Conservation (phyloP, 92 coral and sea anemone species). For the Isaurus tuberculatus region DNA sequence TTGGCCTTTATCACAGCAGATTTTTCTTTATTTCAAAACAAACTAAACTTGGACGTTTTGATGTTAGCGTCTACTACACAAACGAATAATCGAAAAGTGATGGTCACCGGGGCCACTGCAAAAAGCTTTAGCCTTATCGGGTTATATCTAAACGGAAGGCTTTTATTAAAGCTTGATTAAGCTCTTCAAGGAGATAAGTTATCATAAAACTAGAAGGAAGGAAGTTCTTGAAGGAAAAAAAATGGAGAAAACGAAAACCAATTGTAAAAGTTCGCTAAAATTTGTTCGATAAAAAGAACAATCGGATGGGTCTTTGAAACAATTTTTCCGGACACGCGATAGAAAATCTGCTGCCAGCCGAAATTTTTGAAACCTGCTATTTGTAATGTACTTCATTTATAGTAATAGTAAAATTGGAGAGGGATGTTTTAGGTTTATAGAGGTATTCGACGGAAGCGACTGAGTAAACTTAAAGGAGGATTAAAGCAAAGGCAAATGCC, state of each 20-base stretch:
- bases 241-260: not conserved
- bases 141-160: not conserved
- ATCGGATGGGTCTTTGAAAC: not conserved
- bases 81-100: no score
- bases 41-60: no score
- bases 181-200: not conserved
- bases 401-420: not conserved
- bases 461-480: not conserved
- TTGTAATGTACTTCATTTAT: not conserved
- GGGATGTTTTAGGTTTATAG: not conserved
- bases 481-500: not conserved
- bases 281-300: not conserved
- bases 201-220: not conserved
- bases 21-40: no score
- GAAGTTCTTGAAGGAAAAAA: not conserved
- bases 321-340: no score
- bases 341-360: not conserved
- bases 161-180: not conserved
- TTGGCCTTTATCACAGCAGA: no score
- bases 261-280: not conserved
- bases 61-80: no score
- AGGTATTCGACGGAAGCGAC: not conserved
- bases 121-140: not conserved
- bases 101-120: no score
- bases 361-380: not conserved